A percentile compares a stretch with the other conserved stretches of the same genome.
Evolutionary conservation across 2,113 vertebrate genomes (phyloP).

Genomic region (Lagopus muta): DNA sequence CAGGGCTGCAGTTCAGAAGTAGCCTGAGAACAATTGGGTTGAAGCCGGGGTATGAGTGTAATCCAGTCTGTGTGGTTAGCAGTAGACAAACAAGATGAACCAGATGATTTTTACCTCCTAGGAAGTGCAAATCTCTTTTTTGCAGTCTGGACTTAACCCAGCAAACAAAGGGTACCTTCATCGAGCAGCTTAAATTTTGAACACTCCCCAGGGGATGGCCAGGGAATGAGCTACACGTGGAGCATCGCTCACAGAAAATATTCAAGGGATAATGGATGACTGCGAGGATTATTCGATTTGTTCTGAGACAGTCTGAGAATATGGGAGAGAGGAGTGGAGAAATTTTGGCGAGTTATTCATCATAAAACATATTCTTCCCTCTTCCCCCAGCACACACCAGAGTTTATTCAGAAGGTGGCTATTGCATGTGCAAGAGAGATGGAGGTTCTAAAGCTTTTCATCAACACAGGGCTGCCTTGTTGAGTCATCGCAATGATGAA

Average conservation of each 20-base stretch:
- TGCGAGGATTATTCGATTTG: background rate
- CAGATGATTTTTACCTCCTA: background rate
- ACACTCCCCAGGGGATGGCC: background rate
- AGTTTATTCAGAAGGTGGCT: conserved; percentile 15
- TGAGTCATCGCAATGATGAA: conserved; percentile 59
- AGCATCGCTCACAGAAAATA: background rate
- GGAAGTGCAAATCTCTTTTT: background rate
- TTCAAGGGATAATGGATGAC: background rate
- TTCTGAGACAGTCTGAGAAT: background rate
- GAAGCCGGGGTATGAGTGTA: background rate
- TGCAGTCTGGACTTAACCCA: background rate
- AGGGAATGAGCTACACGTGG: background rate
- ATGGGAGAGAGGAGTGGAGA: background rate
- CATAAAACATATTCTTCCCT: background rate
- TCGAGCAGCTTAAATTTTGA: background rate
- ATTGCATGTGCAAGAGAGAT: background rate
- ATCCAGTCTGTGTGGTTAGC: background rate
- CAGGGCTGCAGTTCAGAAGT: background rate
- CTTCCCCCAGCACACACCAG: background rate
- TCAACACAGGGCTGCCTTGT: background rate
- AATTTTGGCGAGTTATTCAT: conserved; percentile 21
- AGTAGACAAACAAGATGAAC: background rate
- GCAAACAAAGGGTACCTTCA: background rate
- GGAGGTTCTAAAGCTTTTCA: conserved; percentile 1
- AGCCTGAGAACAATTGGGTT: background rate